These are phyloP conservation scores for Ellobium chinense DNA, from an alignment of 2,888 invertebrate species.

Conservation along the genomic window DNA sequence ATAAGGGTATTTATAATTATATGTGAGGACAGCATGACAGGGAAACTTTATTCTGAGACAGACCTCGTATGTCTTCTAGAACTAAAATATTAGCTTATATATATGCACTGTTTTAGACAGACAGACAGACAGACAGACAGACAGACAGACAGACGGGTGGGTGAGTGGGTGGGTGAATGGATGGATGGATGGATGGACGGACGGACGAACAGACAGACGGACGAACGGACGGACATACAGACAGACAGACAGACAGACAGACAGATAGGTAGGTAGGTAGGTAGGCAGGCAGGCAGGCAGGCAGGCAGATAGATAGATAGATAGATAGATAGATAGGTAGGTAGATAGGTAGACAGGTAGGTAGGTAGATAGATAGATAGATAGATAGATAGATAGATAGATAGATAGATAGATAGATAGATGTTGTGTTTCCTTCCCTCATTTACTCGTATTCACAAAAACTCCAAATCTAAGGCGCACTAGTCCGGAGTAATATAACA, in stretches of 20 bases:
- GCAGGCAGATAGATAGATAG: neutral
- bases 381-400: neutral
- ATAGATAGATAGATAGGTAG: neutral
- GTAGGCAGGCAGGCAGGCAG: neutral
- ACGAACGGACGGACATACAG: neutral
- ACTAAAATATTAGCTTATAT: no score
- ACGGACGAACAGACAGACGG: neutral
- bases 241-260: neutral
- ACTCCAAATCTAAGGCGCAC: no score
- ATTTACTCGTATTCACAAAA: no score
- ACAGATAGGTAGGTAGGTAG: neutral
- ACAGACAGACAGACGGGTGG: neutral
- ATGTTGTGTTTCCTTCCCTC: no score
- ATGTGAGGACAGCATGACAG: no score
- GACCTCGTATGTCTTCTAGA: no score
- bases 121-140: no score
- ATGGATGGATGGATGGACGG: neutral
- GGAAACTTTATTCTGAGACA: no score
- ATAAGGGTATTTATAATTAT: no score
- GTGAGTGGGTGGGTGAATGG: neutral
- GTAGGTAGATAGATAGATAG: neutral
- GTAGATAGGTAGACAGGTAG: no score
- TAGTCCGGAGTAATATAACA: no score
- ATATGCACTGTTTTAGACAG: no score
- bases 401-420: neutral